Base-by-base conservation (phyloP, 2,888 invertebrate genomes). In the Macrophya annulata region DNA sequence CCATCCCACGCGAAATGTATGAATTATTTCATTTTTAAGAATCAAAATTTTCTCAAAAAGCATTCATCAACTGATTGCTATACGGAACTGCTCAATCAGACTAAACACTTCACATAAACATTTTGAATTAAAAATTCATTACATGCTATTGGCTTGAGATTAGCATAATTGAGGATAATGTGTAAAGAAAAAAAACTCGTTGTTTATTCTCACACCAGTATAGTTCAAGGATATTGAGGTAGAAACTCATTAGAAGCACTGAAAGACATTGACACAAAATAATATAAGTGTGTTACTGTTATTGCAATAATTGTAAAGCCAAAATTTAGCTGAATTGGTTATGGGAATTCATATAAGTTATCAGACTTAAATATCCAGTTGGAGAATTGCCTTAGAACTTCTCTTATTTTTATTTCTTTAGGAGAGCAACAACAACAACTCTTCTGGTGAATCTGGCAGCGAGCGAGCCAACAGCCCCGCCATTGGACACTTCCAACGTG, bases 401-500 rank as follows among this genome's bases (percentile, higher is more conserved):
- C 15, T 48, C 9, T 25, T 65, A 37, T 83, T 85, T 90, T 88
- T 89, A 79, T 91, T 90, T 91, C 89, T 89, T 81, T 91, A 93
- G 93, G 93, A 93, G 86, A 93, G 93, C 89, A 93, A 93, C 90
- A 93, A 93, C 90, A 93, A 93, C 89, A 92, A 93, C 88, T 92
- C 93, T 6, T 92, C 93, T 48, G 91, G 90, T 48, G 91, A 91
- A 72, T 92, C 93, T 9, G 90, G 88, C 76, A 92, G 90, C 84
- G 92, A 92, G 86, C 88, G 90, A 21, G 87, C 89, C 25, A 88
- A 89, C 84, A 92, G 91, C 87, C 91, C 92, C 74, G 84, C 85
- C 2, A 85, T 87, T 17, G 86, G 87, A 59, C 89, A 86, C 40
- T 84, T 86, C 25, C 62, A 83, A 40, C 81, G 85, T n/a, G 86